Evolutionary conservation across 2,113 vertebrate species (phyloP), one percentile per base, ranked within the genome.

Genomic region (Sander vitreus): DNA sequence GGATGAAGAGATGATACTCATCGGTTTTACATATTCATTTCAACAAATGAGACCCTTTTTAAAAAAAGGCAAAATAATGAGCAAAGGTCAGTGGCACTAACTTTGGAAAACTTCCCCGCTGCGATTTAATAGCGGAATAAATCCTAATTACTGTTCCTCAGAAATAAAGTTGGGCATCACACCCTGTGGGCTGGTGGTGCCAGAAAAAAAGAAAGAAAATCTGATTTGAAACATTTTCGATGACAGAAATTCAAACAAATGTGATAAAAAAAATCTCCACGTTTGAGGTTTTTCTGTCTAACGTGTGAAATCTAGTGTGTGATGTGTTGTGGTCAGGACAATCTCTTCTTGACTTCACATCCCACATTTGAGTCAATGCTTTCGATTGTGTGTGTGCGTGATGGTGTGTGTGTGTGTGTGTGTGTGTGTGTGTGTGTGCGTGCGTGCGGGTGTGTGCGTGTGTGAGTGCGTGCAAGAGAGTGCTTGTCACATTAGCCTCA

Each of bases 401-500:
- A 51, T 47, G 77, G n/a, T n/a, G n/a, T n/a, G n/a, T n/a, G n/a
- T n/a, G n/a, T n/a, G n/a, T n/a, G n/a, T n/a, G n/a, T n/a, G n/a
- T n/a, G n/a, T n/a, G n/a, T n/a, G n/a, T n/a, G 33, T 33, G 33
- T 33, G 33, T 33, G 33, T 6, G 33, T 33, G 33, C 27, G 55
- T 50, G 43, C 23, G 39, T 54, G 48, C 45, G 72, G 59, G 57
- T 51, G 77, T 51, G 73, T 73, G 78, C 74, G 73, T 64, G 68
- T 13, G 43, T 59, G 77, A 16, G 67, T 62, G 70, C 53, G 73
- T 66, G 59, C 30, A 33, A 33, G 51, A 14, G 47, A 33, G 21
- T 1, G 12, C 3, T 58, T 83, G 78, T 84, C 73, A 48, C 19
- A 86, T 88, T 83, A 84, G 39, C 71, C 67, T 68, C 76, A 43